phyloP scores from a whole-genome alignment of 2,797 vertebrate genomes.

The Dermochelys coriacea region DNA sequence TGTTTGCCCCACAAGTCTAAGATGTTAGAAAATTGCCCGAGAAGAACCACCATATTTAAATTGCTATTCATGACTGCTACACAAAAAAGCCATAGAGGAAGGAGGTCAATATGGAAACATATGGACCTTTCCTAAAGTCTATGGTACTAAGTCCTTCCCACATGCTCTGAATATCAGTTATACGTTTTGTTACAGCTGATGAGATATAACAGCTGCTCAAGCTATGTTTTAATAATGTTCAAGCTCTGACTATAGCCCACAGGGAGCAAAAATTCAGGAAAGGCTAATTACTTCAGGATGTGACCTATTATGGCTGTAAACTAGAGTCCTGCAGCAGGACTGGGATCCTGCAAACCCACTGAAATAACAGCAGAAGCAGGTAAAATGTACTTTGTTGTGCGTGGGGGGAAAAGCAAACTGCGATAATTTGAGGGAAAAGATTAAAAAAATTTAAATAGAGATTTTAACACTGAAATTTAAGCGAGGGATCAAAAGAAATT shows the following conservation, averaged over 20 bases:
- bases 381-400: background rate
- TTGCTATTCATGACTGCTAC: background rate
- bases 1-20: background rate
- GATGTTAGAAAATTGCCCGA: background rate
- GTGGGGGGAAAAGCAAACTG: background rate
- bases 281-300: background rate
- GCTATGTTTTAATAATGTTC: background rate
- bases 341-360: background rate
- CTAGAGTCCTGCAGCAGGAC: background rate
- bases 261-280: background rate
- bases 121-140: background rate
- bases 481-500: background rate
- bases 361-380: background rate
- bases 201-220: background rate
- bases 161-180: background rate
- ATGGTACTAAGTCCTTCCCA: background rate
- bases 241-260: background rate
- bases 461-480: background rate
- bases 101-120: background rate
- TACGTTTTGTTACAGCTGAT: background rate
- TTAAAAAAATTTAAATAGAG: background rate
- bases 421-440: too few species aligned
- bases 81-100: background rate
- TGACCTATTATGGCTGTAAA: background rate
- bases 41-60: background rate